Conservation (phyloP, 2,888 invertebrate genomes). For the Entomobrya multifasciata region DNA sequence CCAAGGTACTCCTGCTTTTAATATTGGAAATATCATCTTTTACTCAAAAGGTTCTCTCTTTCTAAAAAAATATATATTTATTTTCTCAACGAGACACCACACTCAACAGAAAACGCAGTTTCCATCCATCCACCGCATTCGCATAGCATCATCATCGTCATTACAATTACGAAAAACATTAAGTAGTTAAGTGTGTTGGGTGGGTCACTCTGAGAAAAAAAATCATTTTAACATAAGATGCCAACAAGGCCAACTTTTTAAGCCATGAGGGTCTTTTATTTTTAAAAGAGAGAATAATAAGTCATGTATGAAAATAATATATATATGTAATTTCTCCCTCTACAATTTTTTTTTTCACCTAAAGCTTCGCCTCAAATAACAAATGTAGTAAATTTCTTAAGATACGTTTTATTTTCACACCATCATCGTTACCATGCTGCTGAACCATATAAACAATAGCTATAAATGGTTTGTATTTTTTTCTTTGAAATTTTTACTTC, state of each 20-base stretch:
- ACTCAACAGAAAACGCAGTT: background rate
- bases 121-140: constrained; percentile 13
- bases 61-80: no score
- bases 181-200: constrained; percentile 45
- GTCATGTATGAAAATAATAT: constrained; percentile 12
- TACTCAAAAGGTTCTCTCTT: constrained; percentile 54
- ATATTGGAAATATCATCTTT: constrained; percentile 59
- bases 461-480: no score
- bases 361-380: no score
- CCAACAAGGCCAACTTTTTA: constrained; percentile 56
- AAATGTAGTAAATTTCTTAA: no score
- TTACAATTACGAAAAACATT: background rate
- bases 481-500: background rate
- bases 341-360: constrained; percentile 30
- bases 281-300: constrained; percentile 20
- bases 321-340: no score
- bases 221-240: constrained; percentile 52
- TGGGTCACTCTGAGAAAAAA: constrained; percentile 49
- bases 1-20: constrained; percentile 66
- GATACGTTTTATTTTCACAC: no score
- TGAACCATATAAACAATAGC: background rate
- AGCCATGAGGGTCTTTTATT: constrained; percentile 62
- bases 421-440: background rate
- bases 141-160: constrained; percentile 7
- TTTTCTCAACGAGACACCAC: background rate